Evolutionary conservation across 2,113 vertebrate genomes (phyloP).

Genomic region (Limnothrissa miodon): DNA sequence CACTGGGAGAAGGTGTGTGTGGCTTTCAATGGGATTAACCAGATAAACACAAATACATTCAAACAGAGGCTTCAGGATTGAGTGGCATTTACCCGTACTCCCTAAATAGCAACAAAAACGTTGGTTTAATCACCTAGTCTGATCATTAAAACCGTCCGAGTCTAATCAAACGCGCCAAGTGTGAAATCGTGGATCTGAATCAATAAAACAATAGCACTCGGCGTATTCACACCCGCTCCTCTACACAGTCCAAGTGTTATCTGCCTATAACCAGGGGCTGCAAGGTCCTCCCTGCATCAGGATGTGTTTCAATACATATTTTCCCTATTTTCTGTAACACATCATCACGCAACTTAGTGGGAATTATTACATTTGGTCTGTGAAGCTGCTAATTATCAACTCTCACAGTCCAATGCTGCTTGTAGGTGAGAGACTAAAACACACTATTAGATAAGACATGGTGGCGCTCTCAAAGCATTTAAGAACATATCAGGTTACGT

Average conservation of each 20-base stretch:
- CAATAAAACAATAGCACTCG: constrained; percentile 52
- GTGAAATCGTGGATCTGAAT: constrained; percentile 35
- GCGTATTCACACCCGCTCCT: constrained; percentile 69
- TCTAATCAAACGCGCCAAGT: constrained; percentile 2
- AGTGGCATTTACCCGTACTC: neutral
- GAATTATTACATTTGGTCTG: constrained; percentile 64
- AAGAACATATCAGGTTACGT: constrained; percentile 29
- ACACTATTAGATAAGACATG: constrained; percentile 43
- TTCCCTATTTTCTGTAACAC: constrained; percentile 61
- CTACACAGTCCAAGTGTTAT: constrained; percentile 67
- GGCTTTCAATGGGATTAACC: neutral
- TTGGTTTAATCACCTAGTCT: neutral
- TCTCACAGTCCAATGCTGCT: constrained; percentile 56
- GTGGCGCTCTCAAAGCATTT: constrained; percentile 38
- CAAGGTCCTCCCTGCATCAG: constrained; percentile 65
- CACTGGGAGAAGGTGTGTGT: neutral
- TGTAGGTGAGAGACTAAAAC: constrained; percentile 54
- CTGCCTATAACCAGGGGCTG: constrained; percentile 64
- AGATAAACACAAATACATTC: neutral
- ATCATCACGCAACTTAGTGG: constrained; percentile 63
- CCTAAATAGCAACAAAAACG: neutral
- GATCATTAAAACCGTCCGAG: neutral
- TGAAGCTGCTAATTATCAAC: constrained; percentile 71
- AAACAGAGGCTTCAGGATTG: neutral
- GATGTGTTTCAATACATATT: constrained; percentile 63